Percentiles rank a stretch among this genome's conserved stretches.
Evolutionary conservation across 2,797 vertebrate genomes (phyloP).

Genomic region (Enteromius treurensis): DNA sequence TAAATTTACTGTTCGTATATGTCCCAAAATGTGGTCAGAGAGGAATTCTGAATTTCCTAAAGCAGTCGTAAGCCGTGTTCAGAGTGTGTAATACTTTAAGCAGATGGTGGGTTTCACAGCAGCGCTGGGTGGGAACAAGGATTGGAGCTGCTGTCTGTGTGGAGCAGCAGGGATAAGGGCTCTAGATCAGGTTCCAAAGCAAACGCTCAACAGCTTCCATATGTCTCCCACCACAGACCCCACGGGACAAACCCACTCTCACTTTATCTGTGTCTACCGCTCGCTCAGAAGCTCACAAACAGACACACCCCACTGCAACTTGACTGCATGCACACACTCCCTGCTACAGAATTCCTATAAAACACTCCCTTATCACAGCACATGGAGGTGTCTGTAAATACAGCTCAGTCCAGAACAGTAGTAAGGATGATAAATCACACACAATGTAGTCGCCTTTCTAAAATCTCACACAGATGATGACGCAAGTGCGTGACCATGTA

Average conservation of each 20-base stretch:
- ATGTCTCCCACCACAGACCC: constrained; percentile 53
- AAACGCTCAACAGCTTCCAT: constrained; percentile 62
- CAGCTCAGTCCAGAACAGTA: constrained; percentile 27
- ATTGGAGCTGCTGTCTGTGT: constrained; percentile 39
- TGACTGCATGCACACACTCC: constrained; percentile 23
- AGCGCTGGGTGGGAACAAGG: constrained; percentile 40
- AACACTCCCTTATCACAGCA: constrained; percentile 40
- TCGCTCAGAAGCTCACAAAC: constrained; percentile 32
- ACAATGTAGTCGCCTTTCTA: not conserved
- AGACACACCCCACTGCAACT: constrained; percentile 5
- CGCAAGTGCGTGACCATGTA: not conserved
- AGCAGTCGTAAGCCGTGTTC: constrained; percentile 1
- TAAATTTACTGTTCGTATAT: not conserved
- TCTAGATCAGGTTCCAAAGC: constrained; percentile 59
- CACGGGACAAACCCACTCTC: constrained; percentile 40
- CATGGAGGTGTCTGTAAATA: constrained; percentile 36
- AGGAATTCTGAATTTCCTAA: constrained; percentile 8
- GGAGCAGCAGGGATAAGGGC: constrained; percentile 40
- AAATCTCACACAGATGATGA: constrained; percentile 14
- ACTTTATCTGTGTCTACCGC: constrained; percentile 45
- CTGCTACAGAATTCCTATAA: constrained; percentile 46
- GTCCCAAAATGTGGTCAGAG: not conserved
- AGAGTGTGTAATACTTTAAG: constrained; percentile 30
- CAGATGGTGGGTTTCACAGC: constrained; percentile 35
- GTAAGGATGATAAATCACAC: constrained; percentile 21